phyloP scores from a whole-genome alignment of 2,888 invertebrate species.

The Abrostola triplasia region DNA sequence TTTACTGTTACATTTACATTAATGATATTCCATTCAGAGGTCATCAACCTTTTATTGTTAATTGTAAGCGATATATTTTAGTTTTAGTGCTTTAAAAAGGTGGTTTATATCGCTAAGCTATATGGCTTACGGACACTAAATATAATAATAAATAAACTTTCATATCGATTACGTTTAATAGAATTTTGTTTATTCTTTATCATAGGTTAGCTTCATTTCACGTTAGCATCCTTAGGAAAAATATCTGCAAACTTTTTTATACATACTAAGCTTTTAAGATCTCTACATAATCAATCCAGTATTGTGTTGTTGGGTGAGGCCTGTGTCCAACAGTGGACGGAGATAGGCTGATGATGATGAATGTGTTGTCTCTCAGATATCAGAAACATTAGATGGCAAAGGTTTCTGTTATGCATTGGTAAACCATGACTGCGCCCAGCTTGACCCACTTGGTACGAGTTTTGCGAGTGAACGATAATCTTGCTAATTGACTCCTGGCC shows the following conservation, averaged over 20 bases:
- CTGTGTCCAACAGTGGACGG: too few species aligned
- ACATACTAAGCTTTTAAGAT: too few species aligned
- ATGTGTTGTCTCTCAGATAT: not conserved
- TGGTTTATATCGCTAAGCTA: not conserved
- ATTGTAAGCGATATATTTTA: conserved; percentile 1
- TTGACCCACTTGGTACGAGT: conserved; percentile 52
- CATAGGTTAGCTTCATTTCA: too few species aligned
- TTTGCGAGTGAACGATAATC: conserved; percentile 69
- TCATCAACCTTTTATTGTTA: conserved; percentile 17
- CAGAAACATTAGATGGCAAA: not conserved
- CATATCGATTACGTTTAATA: too few species aligned
- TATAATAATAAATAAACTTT: too few species aligned
- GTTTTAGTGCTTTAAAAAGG: conserved; percentile 1
- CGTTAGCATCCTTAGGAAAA: too few species aligned
- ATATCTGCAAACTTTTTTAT: too few species aligned
- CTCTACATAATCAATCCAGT: too few species aligned
- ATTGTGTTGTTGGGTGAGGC: too few species aligned
- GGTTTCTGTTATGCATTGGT: not conserved
- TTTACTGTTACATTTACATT: conserved; percentile 14
- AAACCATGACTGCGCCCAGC: conserved; percentile 11
- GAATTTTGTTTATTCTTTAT: too few species aligned
- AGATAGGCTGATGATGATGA: too few species aligned
- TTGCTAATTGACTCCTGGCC: conserved; percentile 72
- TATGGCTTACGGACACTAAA: too few species aligned
- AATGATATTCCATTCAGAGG: conserved; percentile 10